A percentile compares a stretch with the other conserved stretches of the same genome.
Evolutionary conservation across 1,140 invertebrate genomes (phyloP).

Genomic region (Halesus radiatus): DNA sequence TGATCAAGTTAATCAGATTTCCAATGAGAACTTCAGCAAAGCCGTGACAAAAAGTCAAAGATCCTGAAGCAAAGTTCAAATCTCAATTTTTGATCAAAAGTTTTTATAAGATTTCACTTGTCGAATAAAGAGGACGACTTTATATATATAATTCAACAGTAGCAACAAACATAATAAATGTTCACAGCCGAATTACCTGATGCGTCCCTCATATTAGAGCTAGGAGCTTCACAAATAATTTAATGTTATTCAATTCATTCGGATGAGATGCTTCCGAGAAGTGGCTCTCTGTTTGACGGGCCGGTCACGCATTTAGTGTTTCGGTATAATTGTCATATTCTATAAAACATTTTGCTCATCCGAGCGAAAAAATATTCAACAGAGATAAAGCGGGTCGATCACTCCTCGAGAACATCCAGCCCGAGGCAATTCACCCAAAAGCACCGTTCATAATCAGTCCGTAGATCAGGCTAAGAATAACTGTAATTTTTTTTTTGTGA

Average conservation of each 20-base stretch:
- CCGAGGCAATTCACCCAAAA: background rate
- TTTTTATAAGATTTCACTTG: too few species aligned
- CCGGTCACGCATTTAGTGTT: slow-evolving; percentile 33
- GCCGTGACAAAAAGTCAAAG: too few species aligned
- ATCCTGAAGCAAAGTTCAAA: too few species aligned
- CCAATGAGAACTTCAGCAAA: too few species aligned
- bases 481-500: background rate
- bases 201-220: too few species aligned
- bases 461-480: background rate
- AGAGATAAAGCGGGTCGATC: background rate
- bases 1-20: too few species aligned
- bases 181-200: too few species aligned
- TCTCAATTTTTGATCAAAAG: too few species aligned
- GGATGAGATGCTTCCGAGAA: background rate
- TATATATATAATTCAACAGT: too few species aligned
- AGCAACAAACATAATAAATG: too few species aligned
- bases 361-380: slow-evolving; percentile 14
- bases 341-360: slow-evolving; percentile 24
- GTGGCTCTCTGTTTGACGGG: slow-evolving; percentile 14
- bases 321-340: slow-evolving; percentile 36
- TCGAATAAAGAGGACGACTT: too few species aligned
- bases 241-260: background rate
- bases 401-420: background rate
- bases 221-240: too few species aligned
- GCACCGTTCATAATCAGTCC: background rate